Evolutionary conservation across 1,140 invertebrate species (phyloP), one percentile per base, ranked within the genome.

Genomic region (Portunus trituberculatus): DNA sequence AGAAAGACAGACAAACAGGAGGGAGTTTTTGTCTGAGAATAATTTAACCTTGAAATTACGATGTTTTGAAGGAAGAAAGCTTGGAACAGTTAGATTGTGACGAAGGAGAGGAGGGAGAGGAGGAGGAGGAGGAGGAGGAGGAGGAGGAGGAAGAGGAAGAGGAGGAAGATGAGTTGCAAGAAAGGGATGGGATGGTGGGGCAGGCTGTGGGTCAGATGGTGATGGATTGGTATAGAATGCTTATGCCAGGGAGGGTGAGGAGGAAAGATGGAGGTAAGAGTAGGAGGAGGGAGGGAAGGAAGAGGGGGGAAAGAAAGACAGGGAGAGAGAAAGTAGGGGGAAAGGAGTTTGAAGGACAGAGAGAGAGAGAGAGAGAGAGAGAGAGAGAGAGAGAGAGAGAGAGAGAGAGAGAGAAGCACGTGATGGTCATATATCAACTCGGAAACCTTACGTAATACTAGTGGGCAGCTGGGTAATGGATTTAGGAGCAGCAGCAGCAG

Each of bases 301-400:
- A 20, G 20, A 25, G 20, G 59, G 20, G 59, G 20, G 59, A 76
- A 25, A 25, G 59, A 76, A 25, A 25, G n/a, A 76, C 0, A 76
- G n/a, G 25, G 67, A 76, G 67, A 76, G 67, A n/a, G 67, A 76
- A 25, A n/a, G n/a, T 7, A 25, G 20, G 67, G 0, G 8, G 20
- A 25, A n/a, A 10, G 10, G 52, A 20, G 52, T 20, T 59, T 59
- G 52, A 59, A 59, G 52, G 52, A 2, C 52, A 59, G 67, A 76
- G 67, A 76, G 67, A 76, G 67, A 76, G 67, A 76, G 67, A 76
- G 67, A 76, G 67, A 76, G 67, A 76, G 67, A 76, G 67, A 76
- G 67, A 76, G 67, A 76, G 67, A 76, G 67, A 76, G 67, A 76
- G 67, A 76, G 67, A 76, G 67, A 76, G 67, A 76, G 67, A 76